Conservation (phyloP, 2,113 vertebrate genomes). For the Cryptoleucopteryx plumbea region DNA sequence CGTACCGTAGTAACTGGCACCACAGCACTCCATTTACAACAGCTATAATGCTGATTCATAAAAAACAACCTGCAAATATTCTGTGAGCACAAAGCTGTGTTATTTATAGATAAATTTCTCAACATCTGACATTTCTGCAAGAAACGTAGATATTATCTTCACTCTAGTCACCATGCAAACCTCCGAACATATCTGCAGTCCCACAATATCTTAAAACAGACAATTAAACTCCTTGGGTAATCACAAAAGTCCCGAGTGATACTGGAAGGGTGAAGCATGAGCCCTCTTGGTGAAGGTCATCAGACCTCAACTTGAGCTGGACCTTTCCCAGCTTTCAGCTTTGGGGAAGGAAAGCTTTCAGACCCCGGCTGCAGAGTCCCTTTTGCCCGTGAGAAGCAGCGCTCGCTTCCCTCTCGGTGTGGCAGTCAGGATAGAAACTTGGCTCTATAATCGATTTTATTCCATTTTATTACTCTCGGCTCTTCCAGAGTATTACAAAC, state of each 20-base stretch:
- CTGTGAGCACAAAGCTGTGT: neutral
- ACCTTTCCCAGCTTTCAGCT: fast-evolving
- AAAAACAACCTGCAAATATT: neutral
- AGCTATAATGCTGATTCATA: neutral
- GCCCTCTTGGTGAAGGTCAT: neutral
- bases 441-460: neutral
- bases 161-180: neutral
- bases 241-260: neutral
- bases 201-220: neutral
- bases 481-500: slow-evolving; percentile 13
- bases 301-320: neutral
- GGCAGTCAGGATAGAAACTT: neutral
- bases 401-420: neutral
- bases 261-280: neutral
- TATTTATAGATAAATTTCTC: neutral
- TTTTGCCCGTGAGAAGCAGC: neutral
- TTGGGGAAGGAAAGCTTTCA: neutral
- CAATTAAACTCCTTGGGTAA: neutral
- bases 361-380: neutral
- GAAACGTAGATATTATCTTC: neutral
- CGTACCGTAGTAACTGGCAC: neutral
- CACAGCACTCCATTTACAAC: neutral
- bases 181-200: neutral
- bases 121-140: neutral
- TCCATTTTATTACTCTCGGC: slow-evolving; percentile 44